Conservation (phyloP, 2,888 invertebrate species). For the Lysandra coridon region DNA sequence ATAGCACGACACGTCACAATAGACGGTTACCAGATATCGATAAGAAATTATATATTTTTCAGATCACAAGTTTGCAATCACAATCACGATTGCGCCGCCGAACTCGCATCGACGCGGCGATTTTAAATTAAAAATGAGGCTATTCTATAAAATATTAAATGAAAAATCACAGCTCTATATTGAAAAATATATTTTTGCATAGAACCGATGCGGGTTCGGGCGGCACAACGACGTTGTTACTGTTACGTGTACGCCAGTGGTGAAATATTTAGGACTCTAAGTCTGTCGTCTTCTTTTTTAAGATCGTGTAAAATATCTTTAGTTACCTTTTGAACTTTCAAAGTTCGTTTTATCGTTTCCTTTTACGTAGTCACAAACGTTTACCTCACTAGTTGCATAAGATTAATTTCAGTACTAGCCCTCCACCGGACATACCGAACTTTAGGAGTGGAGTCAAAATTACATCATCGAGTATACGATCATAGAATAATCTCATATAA, state of each 20-base stretch:
- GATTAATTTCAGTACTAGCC: constrained; percentile 33
- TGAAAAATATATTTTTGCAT: constrained; percentile 32
- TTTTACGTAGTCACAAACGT: constrained; percentile 58
- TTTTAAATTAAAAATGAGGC: constrained; percentile 43
- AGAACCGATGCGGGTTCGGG: constrained; percentile 35
- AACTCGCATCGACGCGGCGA: constrained; percentile 37
- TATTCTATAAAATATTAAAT: constrained; percentile 39
- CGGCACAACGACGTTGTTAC: constrained; percentile 57
- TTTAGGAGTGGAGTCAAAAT: constrained; percentile 12
- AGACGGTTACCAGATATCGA: constrained; percentile 75
- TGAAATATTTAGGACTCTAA: constrained; percentile 69
- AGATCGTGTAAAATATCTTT: constrained; percentile 65
- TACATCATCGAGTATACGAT: constrained; percentile 1
- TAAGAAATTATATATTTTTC: constrained; percentile 68
- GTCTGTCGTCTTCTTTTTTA: constrained; percentile 67
- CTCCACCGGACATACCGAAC: not conserved
- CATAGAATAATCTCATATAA: not conserved
- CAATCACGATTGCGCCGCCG: constrained; percentile 43
- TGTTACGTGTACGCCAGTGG: constrained; percentile 69
- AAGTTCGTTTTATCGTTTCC: constrained; percentile 70
- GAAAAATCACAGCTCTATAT: constrained; percentile 29
- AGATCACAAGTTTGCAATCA: constrained; percentile 56
- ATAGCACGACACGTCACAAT: constrained; percentile 65
- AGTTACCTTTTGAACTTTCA: constrained; percentile 77
- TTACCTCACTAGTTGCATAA: constrained; percentile 75